phyloP scores from a whole-genome alignment of 2,797 vertebrate species.

The Eutrigla gurnardus region DNA sequence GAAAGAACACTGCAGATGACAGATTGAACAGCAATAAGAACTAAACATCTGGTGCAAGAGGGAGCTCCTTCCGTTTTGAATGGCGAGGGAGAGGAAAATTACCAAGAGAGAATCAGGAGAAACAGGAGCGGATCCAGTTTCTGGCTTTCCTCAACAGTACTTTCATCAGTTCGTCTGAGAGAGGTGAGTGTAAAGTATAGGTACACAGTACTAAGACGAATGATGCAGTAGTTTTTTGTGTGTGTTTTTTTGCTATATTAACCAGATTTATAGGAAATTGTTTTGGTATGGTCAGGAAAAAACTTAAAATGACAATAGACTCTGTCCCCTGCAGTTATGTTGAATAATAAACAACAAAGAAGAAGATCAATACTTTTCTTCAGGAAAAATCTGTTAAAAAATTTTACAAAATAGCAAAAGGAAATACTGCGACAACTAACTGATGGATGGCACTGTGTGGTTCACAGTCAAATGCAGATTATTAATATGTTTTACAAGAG shows the following conservation, averaged over 20 bases:
- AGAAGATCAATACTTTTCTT: not conserved
- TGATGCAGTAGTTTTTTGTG: not conserved
- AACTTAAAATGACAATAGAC: not conserved
- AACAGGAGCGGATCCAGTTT: conserved; percentile 12
- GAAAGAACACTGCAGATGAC: conserved; percentile 28
- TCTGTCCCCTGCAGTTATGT: not conserved
- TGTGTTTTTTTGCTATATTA: not conserved
- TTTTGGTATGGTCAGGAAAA: not conserved
- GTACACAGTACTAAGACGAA: not conserved
- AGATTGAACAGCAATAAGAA: conserved; percentile 53
- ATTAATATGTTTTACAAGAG: not conserved
- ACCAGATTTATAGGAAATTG: not conserved
- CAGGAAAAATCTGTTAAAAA: not conserved
- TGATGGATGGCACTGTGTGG: not conserved
- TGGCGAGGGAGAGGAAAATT: conserved; percentile 47
- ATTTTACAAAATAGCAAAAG: not conserved
- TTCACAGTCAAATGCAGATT: not conserved
- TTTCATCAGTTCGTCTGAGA: conserved; percentile 12
- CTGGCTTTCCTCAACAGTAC: conserved; percentile 4
- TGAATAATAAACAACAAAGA: not conserved
- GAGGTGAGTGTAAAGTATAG: not conserved
- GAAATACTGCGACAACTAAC: not conserved
- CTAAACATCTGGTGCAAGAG: conserved; percentile 47
- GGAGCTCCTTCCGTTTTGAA: conserved; percentile 42
- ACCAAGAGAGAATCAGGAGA: conserved; percentile 27